Base-by-base conservation (phyloP, 2,888 invertebrate genomes). In the Gari tellinella region DNA sequence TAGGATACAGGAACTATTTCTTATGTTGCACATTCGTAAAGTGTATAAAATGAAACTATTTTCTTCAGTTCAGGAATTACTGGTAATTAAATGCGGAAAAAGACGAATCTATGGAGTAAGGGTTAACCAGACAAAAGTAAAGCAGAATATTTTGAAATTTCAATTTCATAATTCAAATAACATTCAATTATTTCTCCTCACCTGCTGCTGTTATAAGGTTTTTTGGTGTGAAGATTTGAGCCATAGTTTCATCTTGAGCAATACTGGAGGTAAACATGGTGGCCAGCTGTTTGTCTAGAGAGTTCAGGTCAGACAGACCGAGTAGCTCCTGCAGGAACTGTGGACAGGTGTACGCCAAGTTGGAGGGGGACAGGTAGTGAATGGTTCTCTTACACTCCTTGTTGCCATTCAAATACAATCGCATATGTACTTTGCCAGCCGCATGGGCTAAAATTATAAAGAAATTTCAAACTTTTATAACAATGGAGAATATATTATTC, bases 281-380 rank as follows among this genome's bases (percentile, higher is more conserved):
- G n/a, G 73, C 63, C 31, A 78, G 31, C n/a, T 60, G 46, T 37
- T 38, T 67, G 58, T 78, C 78, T n/a, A 78, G 69, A 1, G 46
- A 45, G 5, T 41, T 17, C 7, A 49, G 25, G 21, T 76, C 17
- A 41, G 60, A 43, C 5, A 74, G 38, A 21, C 64, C 60, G 19
- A 74, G 46, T 4, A 74, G 37, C 43, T 78, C 73, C 45, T 69
- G 67, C 15, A 75, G 56, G 49, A 57, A 80, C 21, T 62, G 64
- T 0, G 75, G 80, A 25, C 52, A 72, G 10, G 72, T 65, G 64
- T 75, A 75, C 8, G 75, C 72, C 23, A 69, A 62, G 41, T 23
- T 48, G 0, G 45, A 37, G 19, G 63, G 60, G 19, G 51, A 52
- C 19, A 53, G 26, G 38, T 75, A 80, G 5, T 45, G 60, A 4